Evolutionary conservation across 2,888 invertebrate genomes (phyloP).

Genomic region (Hyppa rectilinea): DNA sequence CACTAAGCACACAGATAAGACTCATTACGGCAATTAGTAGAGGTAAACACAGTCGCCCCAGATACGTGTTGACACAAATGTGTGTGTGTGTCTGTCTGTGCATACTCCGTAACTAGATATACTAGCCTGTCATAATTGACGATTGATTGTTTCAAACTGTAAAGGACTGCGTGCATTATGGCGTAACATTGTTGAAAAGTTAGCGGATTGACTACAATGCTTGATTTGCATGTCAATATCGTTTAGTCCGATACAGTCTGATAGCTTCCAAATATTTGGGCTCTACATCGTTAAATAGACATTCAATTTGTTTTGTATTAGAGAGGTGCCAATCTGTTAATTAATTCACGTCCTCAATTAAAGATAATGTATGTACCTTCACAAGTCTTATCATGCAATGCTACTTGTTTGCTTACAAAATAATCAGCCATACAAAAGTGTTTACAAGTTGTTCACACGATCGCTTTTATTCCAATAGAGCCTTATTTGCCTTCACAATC

Average conservation of each 20-base stretch:
- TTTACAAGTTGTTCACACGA: slow-evolving; percentile 26
- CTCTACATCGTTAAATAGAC: slow-evolving; percentile 1
- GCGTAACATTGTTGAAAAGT: slow-evolving; percentile 32
- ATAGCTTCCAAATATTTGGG: slow-evolving; percentile 29
- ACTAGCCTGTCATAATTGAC: slow-evolving; percentile 54
- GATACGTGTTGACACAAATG: slow-evolving; percentile 77
- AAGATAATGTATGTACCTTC: slow-evolving; percentile 36
- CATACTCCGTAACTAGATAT: slow-evolving; percentile 49
- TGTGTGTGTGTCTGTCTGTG: slow-evolving; percentile 54
- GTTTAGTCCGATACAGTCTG: slow-evolving; percentile 35
- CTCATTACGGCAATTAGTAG: slow-evolving; percentile 88
- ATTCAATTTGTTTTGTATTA: slow-evolving; percentile 23
- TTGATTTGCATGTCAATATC: slow-evolving; percentile 49
- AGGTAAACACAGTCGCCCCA: slow-evolving; percentile 85
- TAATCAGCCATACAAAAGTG: slow-evolving; percentile 24
- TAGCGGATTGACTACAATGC: slow-evolving; percentile 47
- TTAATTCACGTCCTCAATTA: slow-evolving; percentile 55
- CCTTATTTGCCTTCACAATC: slow-evolving; percentile 23
- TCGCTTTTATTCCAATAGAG: slow-evolving; percentile 19
- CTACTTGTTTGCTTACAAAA: slow-evolving; percentile 48
- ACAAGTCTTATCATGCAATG: slow-evolving; percentile 38
- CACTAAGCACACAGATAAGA: slow-evolving; percentile 83
- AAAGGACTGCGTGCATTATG: slow-evolving; percentile 40
- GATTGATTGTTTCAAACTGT: slow-evolving; percentile 58
- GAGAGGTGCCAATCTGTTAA: slow-evolving; percentile 22